A percentile compares a stretch with the other conserved stretches of the same genome.
These are phyloP conservation scores for Simalia tracyae DNA, from an alignment of 2,797 vertebrate species.

Conservation along the genomic window DNA sequence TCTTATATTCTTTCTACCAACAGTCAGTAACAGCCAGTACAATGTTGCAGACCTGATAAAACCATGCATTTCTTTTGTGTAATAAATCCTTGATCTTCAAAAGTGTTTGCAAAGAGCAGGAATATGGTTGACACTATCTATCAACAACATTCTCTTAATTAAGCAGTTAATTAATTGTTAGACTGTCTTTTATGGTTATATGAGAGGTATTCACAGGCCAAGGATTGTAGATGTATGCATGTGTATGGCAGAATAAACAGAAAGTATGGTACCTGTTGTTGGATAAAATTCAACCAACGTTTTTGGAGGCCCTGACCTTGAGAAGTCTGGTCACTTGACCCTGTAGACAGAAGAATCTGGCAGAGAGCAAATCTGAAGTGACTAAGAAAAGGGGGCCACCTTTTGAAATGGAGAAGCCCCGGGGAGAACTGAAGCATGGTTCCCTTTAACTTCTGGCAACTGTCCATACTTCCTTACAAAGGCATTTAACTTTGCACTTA, in stretches of 20 bases:
- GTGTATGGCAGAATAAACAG: neutral
- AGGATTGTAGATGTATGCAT: neutral
- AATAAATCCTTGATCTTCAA: neutral
- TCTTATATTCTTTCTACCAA: neutral
- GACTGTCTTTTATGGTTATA: neutral
- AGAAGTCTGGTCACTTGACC: neutral
- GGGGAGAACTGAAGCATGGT: neutral
- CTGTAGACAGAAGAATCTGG: neutral
- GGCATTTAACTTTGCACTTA: conserved; percentile 28
- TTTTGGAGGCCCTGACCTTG: neutral
- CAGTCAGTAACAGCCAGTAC: neutral
- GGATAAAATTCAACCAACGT: neutral
- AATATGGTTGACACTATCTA: neutral
- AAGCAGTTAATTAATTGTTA: neutral
- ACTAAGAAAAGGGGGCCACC: neutral
- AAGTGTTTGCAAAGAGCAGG: neutral
- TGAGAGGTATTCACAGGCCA: neutral
- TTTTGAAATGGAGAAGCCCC: neutral
- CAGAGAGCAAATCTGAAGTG: neutral
- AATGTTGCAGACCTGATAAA: neutral
- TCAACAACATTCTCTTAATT: neutral
- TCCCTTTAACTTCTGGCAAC: conserved; percentile 17
- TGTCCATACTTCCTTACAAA: conserved; percentile 4
- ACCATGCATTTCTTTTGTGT: neutral
- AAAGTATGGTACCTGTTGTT: neutral